Conservation (phyloP, 2,797 vertebrate genomes). For the Macroramphosus scolopax region DNA sequence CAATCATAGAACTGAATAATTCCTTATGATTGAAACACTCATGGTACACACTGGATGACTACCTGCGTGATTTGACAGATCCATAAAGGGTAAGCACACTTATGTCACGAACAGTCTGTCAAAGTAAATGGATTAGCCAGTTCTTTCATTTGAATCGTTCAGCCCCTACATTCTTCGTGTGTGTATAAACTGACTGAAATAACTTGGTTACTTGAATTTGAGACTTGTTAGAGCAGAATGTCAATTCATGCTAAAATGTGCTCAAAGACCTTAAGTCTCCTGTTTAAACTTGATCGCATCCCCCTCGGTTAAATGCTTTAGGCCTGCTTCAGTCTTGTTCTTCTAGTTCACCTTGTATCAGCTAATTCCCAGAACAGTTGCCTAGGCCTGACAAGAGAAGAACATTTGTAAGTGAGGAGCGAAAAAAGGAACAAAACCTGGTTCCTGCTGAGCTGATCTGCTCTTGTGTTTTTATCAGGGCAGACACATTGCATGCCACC, state of each 20-base stretch:
- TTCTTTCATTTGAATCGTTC: slow-evolving; percentile 6
- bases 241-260: slow-evolving; percentile 29
- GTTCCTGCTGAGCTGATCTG: slow-evolving; percentile 33
- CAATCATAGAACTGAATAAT: neutral
- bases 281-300: slow-evolving; percentile 73
- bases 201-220: slow-evolving; percentile 40
- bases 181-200: slow-evolving; percentile 16
- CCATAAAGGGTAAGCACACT: too few species aligned
- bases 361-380: slow-evolving; percentile 16
- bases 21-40: slow-evolving; percentile 2
- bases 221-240: slow-evolving; percentile 39
- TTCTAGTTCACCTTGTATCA: slow-evolving; percentile 7
- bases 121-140: neutral
- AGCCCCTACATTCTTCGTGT: slow-evolving; percentile 6
- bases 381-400: neutral
- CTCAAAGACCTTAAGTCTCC: slow-evolving; percentile 63
- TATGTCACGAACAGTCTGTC: too few species aligned
- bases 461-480: slow-evolving; percentile 23
- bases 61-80: neutral
- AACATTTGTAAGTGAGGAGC: neutral
- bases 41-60: slow-evolving; percentile 27
- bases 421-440: slow-evolving; percentile 25
- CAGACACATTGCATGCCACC: slow-evolving; percentile 30
- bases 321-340: slow-evolving; percentile 47
- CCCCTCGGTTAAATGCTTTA: slow-evolving; percentile 50